phyloP scores from a whole-genome alignment of 2,888 invertebrate genomes.

The Eulithis testata region DNA sequence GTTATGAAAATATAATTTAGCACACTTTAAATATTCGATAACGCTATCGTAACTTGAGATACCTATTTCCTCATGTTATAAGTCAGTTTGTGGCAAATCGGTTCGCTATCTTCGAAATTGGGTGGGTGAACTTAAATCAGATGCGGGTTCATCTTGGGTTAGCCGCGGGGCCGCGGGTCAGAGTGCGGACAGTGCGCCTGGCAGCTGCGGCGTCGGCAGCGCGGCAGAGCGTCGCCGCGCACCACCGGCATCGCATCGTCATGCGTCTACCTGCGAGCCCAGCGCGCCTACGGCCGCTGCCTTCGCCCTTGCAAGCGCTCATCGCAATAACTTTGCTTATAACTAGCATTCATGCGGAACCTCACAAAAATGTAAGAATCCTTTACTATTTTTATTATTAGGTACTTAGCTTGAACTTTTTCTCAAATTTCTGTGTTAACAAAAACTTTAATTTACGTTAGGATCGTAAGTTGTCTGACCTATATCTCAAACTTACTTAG shows the following conservation, averaged over 20 bases:
- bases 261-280: conserved; percentile 62
- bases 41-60: conserved; percentile 35
- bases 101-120: conserved; percentile 75
- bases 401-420: neutral
- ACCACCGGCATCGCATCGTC: conserved; percentile 59
- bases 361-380: conserved; percentile 21
- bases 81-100: conserved; percentile 60
- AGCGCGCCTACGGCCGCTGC: conserved; percentile 39
- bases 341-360: conserved; percentile 8
- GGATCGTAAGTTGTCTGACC: conserved; percentile 19
- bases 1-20: conserved; percentile 19
- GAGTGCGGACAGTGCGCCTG: conserved; percentile 64
- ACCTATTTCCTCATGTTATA: conserved; percentile 63
- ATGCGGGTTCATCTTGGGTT: conserved; percentile 71
- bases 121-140: conserved; percentile 81
- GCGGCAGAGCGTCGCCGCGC: conserved; percentile 65
- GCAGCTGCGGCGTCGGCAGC: conserved; percentile 40
- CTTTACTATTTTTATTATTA: neutral
- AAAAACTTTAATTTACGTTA: conserved; percentile 21
- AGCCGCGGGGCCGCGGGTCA: conserved; percentile 66
- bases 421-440: neutral
- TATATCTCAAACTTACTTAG: conserved; percentile 6
- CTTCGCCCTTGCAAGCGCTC: conserved; percentile 27
- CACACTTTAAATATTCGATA: conserved; percentile 24
- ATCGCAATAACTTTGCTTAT: conserved; percentile 8